Conservation (phyloP, 2,888 invertebrate species). For the Mythimna loreyi region DNA sequence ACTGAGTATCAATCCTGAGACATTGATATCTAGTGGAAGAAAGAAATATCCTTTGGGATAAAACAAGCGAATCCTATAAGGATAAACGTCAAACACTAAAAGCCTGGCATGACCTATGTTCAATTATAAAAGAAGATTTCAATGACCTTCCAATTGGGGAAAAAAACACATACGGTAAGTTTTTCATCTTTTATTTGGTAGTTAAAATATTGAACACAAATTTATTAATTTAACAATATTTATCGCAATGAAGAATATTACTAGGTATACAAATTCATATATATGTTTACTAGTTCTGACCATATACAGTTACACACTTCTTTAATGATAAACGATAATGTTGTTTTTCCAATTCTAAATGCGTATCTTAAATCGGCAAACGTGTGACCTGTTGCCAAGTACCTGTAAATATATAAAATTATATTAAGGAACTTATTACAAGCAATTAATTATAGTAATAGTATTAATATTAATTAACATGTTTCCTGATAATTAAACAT, state of each 20-base stretch:
- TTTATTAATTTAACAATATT: conserved; percentile 37
- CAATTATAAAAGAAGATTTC: conserved; percentile 36
- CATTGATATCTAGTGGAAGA: conserved; percentile 34
- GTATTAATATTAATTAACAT: conserved; percentile 30
- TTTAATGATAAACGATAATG: conserved; percentile 17
- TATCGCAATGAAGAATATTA: conserved; percentile 30
- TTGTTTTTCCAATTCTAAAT: conserved; percentile 38
- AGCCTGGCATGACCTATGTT: conserved; percentile 25
- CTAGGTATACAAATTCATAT: conserved; percentile 8
- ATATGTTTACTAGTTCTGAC: conserved; percentile 17
- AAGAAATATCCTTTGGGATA: conserved; percentile 34
- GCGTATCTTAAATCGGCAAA: conserved; percentile 35
- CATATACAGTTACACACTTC: conserved; percentile 20
- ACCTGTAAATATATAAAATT: conserved; percentile 38
- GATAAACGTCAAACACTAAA: conserved; percentile 33
- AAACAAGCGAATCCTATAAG: conserved; percentile 33
- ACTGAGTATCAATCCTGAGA: conserved; percentile 21
- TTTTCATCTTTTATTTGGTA: conserved; percentile 25
- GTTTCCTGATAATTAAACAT: conserved; percentile 28
- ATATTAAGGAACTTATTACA: conserved; percentile 33
- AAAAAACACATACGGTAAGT: conserved; percentile 40
- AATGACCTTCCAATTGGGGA: conserved; percentile 36
- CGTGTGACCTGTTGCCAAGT: conserved; percentile 32
- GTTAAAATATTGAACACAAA: conserved; percentile 27
- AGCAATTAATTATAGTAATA: conserved; percentile 25